phyloP scores from a whole-genome alignment of 2,113 vertebrate species.

The Callionymus lyra region DNA sequence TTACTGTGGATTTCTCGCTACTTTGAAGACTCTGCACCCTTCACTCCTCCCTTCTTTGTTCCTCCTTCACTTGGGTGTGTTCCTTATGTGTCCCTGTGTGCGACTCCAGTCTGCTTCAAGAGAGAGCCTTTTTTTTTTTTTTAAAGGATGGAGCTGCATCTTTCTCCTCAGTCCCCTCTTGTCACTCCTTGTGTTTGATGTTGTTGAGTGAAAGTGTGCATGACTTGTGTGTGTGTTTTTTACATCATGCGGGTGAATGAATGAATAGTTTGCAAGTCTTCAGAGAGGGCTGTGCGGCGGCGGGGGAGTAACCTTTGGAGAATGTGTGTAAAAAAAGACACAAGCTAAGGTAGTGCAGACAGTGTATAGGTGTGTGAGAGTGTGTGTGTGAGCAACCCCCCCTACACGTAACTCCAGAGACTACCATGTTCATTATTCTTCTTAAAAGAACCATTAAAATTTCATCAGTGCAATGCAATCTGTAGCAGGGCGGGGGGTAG shows the following conservation, averaged over 20 bases:
- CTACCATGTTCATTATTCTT: conserved; percentile 73
- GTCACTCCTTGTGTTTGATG: conserved; percentile 38
- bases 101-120: conserved; percentile 17
- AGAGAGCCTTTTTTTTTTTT: too few relatives aligned
- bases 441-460: conserved; percentile 78
- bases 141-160: conserved; percentile 38
- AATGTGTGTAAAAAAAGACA: conserved; percentile 3
- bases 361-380: conserved; percentile 31
- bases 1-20: too few relatives aligned
- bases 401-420: conserved; percentile 51
- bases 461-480: conserved; percentile 73
- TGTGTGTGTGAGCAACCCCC: not conserved
- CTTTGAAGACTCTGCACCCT: conserved; percentile 14
- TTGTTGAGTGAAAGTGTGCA: conserved; percentile 17
- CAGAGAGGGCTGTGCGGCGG: conserved; percentile 14
- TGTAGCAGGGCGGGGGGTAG: conserved; percentile 48
- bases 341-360: not conserved
- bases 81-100: conserved; percentile 4
- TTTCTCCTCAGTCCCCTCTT: conserved; percentile 29
- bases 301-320: conserved; percentile 22
- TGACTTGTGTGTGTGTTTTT: conserved; percentile 13
- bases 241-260: conserved; percentile 20
- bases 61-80: conserved; percentile 45
- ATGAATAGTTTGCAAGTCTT: conserved; percentile 21
- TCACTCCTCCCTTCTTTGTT: conserved; percentile 56